Base-by-base conservation (phyloP, 2,888 invertebrate genomes). In the Heliconius ismenius region DNA sequence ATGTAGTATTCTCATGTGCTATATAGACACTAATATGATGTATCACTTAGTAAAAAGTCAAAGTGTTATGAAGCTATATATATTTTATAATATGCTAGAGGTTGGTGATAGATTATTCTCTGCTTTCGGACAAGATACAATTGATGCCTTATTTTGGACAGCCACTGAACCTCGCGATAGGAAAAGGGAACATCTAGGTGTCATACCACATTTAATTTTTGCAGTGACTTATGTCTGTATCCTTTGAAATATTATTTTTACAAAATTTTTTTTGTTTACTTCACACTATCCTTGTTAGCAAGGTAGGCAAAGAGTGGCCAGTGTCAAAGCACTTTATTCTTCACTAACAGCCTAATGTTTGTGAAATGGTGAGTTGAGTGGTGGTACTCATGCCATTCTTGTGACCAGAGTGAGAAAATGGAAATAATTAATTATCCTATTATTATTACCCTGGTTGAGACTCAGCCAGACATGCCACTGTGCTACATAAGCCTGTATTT, bases 71-170 rank as follows among this genome's bases (percentile, higher is more conserved):
- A 99, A 99, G 88, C 94, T 99, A 82, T 99, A 99, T 88, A 99
- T 99, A 88, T 99, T 99, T 94, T 99, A 98, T 91, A 99, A 99
- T 90, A 99, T 99, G 99, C 93, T 99, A 78, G 99, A 99, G 95
- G 98, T 99, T 73, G 98, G 98, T 21, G 99, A 99, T 92, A 95
- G 98, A 81, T 92, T 99, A 81, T 97, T 99, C 87, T 99, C 99
- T 77, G 98, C 98, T 54, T 98, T 99, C 92, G 99, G 99, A 0
- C 99, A 99, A 93, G 99, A 99, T 88, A 98, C 98, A 13, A 97
- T 99, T 80, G 99, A 99, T 95, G 98, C 99, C 4, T 92, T 99
- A 67, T 98, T 99, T 87, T 99, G 99, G 99, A 99, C 99, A 7
- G 99, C 99, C 0, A 99, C 99, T 10, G 99, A 99, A 89, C 98